These are phyloP conservation scores for Apodemus agrarius DNA, from an alignment of 2,797 vertebrate species.

Conservation along the genomic window DNA sequence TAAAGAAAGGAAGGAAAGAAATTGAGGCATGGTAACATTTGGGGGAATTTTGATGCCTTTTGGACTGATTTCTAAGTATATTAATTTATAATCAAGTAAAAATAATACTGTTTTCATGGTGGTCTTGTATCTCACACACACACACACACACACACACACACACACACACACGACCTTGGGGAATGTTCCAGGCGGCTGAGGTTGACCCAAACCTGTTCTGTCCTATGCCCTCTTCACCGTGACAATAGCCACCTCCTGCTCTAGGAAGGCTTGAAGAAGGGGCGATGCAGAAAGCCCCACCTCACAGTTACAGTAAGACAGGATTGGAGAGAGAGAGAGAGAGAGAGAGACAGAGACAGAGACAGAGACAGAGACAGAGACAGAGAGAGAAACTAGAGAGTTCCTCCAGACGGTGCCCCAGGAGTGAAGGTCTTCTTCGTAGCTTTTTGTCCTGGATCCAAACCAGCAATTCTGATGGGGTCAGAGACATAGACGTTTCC, in stretches of 20 bases:
- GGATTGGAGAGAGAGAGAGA: neutral
- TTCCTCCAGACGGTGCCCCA: neutral
- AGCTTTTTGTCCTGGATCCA: neutral
- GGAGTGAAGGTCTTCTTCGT: rapidly evolving
- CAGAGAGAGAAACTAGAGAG: rapidly evolving
- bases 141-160: neutral
- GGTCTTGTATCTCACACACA: neutral
- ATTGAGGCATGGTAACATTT: neutral
- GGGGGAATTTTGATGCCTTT: neutral
- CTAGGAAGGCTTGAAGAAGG: neutral
- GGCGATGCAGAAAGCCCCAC: neutral
- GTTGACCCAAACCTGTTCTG: neutral
- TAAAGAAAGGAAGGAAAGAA: neutral
- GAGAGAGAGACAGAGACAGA: too few relatives aligned
- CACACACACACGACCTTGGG: neutral
- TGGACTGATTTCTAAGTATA: neutral
- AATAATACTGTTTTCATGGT: neutral
- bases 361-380: too few relatives aligned
- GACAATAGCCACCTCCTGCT: neutral
- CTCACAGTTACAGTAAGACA: neutral
- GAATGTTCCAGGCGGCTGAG: neutral
- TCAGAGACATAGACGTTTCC: neutral
- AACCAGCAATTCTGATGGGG: neutral
- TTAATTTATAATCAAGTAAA: neutral
- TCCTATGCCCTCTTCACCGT: neutral